Base-by-base conservation (phyloP, 1,140 invertebrate genomes). In the Procambarus virginalis region DNA sequence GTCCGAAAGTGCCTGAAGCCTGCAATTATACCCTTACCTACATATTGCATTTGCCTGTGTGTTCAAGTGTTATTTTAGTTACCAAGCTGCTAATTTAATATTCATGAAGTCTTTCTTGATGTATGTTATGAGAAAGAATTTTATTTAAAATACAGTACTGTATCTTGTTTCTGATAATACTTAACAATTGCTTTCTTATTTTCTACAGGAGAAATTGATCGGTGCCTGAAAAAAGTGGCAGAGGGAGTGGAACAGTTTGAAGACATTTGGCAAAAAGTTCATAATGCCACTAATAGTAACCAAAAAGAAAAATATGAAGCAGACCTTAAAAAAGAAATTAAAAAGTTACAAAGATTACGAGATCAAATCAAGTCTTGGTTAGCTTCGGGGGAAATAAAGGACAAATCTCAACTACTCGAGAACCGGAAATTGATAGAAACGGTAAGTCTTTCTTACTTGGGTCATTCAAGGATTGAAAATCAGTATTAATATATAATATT, bases 321-420 rank as follows among this genome's bases (percentile, higher is more conserved):
- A 92, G 99, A 99, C 96, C 98, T 99, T 95, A 99, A 99, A 95
- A 99, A 99, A 95, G 99, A 99, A 96, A 99, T 99, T 95, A 99
- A 99, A 95, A 99, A 99, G 94, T 95, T 99, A 87, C 97, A 99
- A n/a, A 97, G 99, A 96, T 96, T 99, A 94, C 97, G 99, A 93
- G 99, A 99, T 96, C 99, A 99, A 95, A 99, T 99, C 94, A 99
- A 99, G 96, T 99, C 98, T 95, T 99, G 99, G 99, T 98, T 99
- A 95, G 98, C 98, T 84, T 99, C 98, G 91, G 98, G 96, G 92
- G 99, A 99, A 95, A 99, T 99, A 95, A 99, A 99, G 95, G 99
- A 99, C 95, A 99, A 99, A 95, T 97, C 97, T 95, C 96, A 96
- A 92, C 96, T 99, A 93, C 95, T 98, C 93, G 98, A 99, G 93